Percentiles rank a stretch among this genome's conserved stretches.
Evolutionary conservation across 2,113 vertebrate species (phyloP).

Genomic region (Vanacampus margaritifer): DNA sequence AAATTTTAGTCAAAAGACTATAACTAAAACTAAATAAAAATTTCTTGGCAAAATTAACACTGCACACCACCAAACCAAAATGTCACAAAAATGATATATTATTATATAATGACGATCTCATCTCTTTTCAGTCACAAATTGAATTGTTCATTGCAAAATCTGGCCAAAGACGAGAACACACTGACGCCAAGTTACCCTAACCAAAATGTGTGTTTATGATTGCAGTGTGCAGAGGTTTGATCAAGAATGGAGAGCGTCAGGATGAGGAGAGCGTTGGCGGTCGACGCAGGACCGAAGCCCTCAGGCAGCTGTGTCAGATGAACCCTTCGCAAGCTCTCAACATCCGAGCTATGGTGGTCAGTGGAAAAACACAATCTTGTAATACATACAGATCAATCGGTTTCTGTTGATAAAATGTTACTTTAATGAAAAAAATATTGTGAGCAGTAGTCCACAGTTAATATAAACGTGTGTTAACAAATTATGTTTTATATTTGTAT

Average conservation of each 20-base stretch:
- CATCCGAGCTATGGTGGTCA: conserved; percentile 96
- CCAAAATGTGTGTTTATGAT: conserved; percentile 14
- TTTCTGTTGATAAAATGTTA: neutral
- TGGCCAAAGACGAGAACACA: no score
- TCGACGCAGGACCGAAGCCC: conserved; percentile 90
- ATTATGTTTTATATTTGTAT: conserved; percentile 12
- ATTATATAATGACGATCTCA: no score
- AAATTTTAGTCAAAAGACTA: no score
- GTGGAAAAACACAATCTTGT: neutral
- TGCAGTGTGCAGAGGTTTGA: conserved; percentile 90
- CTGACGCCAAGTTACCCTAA: neutral
- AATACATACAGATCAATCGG: neutral
- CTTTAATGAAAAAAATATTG: no score
- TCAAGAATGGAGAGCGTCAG: conserved; percentile 95
- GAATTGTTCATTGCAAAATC: no score
- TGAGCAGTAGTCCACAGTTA: no score
- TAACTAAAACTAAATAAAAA: no score
- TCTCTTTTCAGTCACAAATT: no score
- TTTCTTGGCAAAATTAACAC: no score
- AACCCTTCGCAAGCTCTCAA: conserved; percentile 95
- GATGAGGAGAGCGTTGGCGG: conserved; percentile 94
- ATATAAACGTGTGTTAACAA: no score
- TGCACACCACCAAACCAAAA: no score
- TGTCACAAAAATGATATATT: no score
- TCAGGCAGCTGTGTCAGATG: conserved; percentile 95